These are phyloP conservation scores for Pinna nobilis DNA, from an alignment of 1,140 invertebrate species.

Conservation along the genomic window DNA sequence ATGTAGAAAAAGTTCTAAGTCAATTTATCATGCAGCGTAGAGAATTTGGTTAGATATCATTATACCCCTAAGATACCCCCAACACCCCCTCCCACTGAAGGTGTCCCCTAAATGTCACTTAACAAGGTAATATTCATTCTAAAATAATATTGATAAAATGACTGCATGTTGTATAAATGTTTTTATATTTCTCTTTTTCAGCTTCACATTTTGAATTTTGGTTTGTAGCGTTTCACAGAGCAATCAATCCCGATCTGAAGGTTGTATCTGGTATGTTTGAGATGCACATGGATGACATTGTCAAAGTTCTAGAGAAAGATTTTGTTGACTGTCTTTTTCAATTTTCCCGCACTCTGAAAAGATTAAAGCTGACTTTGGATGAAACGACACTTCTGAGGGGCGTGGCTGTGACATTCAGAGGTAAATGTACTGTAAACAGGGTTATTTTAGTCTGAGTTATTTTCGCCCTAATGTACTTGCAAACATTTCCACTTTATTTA, in stretches of 20 bases:
- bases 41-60: too few relatives aligned
- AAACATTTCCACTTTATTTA: too few relatives aligned
- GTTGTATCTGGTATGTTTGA: conserved; percentile 43
- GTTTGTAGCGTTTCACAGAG: conserved; percentile 42
- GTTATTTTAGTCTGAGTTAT: background rate
- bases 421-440: conserved; percentile 18
- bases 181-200: conserved; percentile 19
- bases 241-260: conserved; percentile 37
- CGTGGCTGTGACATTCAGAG: conserved; percentile 45
- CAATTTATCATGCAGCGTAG: too few relatives aligned
- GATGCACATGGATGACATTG: conserved; percentile 46
- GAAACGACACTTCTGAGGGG: conserved; percentile 48
- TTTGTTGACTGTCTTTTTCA: conserved; percentile 39
- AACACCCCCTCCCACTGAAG: too few relatives aligned
- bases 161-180: background rate
- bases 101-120: too few relatives aligned
- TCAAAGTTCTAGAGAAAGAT: conserved; percentile 35
- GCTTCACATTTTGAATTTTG: conserved; percentile 54
- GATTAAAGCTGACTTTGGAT: conserved; percentile 40
- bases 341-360: conserved; percentile 31
- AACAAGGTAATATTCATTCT: too few relatives aligned
- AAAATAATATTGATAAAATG: too few relatives aligned
- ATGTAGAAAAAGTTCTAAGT: too few relatives aligned
- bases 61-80: too few relatives aligned
- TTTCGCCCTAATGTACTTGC: too few relatives aligned